Evolutionary conservation across 2,888 invertebrate species (phyloP), one percentile per base, ranked within the genome.

Genomic region (Stenodema calcarata): DNA sequence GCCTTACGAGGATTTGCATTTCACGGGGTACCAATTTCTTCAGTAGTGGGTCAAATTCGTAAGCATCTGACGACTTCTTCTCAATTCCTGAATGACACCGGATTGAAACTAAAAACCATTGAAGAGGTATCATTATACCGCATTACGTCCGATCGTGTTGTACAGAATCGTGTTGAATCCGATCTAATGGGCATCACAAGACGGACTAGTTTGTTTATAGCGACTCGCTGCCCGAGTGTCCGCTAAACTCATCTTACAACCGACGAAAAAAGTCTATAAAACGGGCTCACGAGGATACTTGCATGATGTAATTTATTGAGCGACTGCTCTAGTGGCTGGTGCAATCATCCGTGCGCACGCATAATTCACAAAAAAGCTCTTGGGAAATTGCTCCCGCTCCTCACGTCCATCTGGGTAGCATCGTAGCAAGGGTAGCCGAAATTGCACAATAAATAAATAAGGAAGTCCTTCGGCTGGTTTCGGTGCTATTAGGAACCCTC

Each of bases 371-470:
- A 73, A 73, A 73, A 35, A 35, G 73, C 73, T 78, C 42, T 78
- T 78, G 47, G 41, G 78, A 78, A 78, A 78, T 42, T 44, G 78
- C 44, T 78, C 78, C 78, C 42, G 18, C 9, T 18, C 27, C 78
- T 78, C 78, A 78, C 78, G 78, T 78, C 62, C 18, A 7, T 44
- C 78, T 44, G 78, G 27, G 27, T 42, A 44, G 44, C 27, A 44
- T 18, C 78, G 44, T 44, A 14, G 14, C 78, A 44, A 23, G 78
- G 44, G 78, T 78, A 78, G 78, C 78, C 78, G 9, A 41, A 78
- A 78, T 78, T 78, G 78, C 78, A 78, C 78, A 78, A 78, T 78
- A 78, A 78, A 78, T 78, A 78, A 78, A 78, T 44, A 44, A 78
- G 78, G 78, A 78, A 78, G 78, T 78, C 44, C 27, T 78, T 35